Evolutionary conservation across 2,888 invertebrate species (phyloP), one percentile per base, ranked within the genome.

Genomic region (Melipona beecheii): DNA sequence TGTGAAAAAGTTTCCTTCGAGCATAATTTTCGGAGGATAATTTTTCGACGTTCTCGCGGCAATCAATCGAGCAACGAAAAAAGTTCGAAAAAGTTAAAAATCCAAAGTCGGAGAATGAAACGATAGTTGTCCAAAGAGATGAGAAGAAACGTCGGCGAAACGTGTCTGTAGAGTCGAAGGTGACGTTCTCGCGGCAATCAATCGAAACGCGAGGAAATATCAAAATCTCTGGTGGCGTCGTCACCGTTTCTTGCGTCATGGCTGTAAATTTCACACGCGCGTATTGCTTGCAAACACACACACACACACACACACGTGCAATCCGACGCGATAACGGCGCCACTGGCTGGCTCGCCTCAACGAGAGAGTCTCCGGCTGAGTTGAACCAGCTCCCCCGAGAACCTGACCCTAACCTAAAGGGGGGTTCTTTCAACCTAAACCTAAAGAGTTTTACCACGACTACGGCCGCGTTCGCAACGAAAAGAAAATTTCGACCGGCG

Each of bases 201-300:
- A 75, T 58, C 69, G 74, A 60, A 64, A 64, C 50, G 65, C 72
- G 78, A 80, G 79, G n/a, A n/a, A n/a, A n/a, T n/a, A n/a, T n/a
- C n/a, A n/a, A n/a, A n/a, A n/a, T n/a, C n/a, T n/a, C n/a, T 69
- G 68, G 81, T 66, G 69, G 85, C 80, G 1, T 90, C 86, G 83
- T n/a, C n/a, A n/a, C n/a, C n/a, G n/a, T 89, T 91, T 92, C 90
- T 87, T 87, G 89, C 86, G 89, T 89, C 91, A 89, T 83, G 88
- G 91, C 88, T 90, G 92, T 92, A 92, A 92, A 92, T 92, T 92
- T 92, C 91, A 91, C 92, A 92, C 89, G 91, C 27, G 27, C 27
- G 27, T 27, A 1, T 27, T 1, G 27, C 27, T 27, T 27, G 27
- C 27, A 1, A 27, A 1, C 1, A 27, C 1, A 27, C 27, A 27